Base-by-base conservation (phyloP, 2,113 vertebrate genomes). In the Probosciger aterrimus region DNA sequence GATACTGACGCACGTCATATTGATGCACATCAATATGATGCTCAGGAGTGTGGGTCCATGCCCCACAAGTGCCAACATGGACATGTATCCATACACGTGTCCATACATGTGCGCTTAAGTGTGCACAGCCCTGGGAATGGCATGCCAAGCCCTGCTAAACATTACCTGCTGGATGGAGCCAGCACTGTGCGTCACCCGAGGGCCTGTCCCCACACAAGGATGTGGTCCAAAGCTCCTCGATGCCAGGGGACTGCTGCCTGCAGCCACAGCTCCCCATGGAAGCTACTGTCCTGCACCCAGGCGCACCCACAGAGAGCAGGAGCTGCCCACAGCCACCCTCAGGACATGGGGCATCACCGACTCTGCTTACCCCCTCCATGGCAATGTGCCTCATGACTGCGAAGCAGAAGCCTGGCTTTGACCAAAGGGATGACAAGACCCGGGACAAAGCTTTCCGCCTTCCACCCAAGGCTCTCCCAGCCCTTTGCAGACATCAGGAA, bases 81-180 rank as follows among this genome's bases (percentile, higher is more conserved):
- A 28, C 30, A 14, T 5, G 70, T 71, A 69, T 23, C 77, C 6
- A 1, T 10, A 70, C 62, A 31, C 16, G 57, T 75, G 69, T 19
- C 77, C 5, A 1, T 15, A 70, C 43, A 31, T 0, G 20, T n/a
- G 78, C 0, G 0, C 24, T 18, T 31, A 15, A 20, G n/a, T 0
- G 13, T 3, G 30, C 30, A 2, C 22, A 28, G 49, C 41, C 68
- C 46, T 2, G 7, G 14, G 43, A 83, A 64, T 0, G 0, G 27
- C 0, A 2, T 37, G 85, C 82, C 71, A 39, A 93, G 71, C 74
- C 57, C 86, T 84, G 65, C 68, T 79, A 63, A 91, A 65, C 50
- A 4, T 31, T 3, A 37, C 68, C 35, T 10, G 62, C 0, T 1
- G 68, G 84, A 69, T 1, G 10, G 20, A 79, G 75, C 71, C 90